These are phyloP conservation scores for Gnatocerus cornutus DNA, from an alignment of 2,888 invertebrate species.

Conservation along the genomic window DNA sequence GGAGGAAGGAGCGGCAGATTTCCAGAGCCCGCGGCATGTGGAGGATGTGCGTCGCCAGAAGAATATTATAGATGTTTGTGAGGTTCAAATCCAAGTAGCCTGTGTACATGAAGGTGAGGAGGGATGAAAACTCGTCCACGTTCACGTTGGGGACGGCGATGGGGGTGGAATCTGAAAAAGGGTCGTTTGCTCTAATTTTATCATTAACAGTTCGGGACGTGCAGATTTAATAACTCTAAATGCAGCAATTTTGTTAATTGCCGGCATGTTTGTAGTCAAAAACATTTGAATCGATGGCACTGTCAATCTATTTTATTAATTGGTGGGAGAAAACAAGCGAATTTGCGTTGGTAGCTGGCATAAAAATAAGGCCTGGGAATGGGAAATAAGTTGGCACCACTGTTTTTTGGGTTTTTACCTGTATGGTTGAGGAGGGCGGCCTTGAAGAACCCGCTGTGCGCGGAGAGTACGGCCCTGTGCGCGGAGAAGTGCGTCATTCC, in stretches of 20 bases:
- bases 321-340: too few relatives aligned
- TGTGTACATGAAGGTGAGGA: conserved; percentile 84
- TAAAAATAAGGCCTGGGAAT: too few relatives aligned
- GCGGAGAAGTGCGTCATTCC: conserved; percentile 79
- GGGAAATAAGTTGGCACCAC: too few relatives aligned
- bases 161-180: conserved; percentile 62
- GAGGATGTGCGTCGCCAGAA: conserved; percentile 81
- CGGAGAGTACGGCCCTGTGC: conserved; percentile 77
- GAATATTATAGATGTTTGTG: conserved; percentile 81
- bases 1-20: conserved; percentile 78
- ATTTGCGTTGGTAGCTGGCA: too few relatives aligned
- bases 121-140: conserved; percentile 78
- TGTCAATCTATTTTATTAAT: too few relatives aligned
- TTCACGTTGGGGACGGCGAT: conserved; percentile 75
- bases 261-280: neutral
- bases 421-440: conserved; percentile 73
- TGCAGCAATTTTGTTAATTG: conserved; percentile 5
- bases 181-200: neutral
- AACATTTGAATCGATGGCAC: neutral
- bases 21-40: conserved; percentile 84
- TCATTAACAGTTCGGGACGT: too few relatives aligned
- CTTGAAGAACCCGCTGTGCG: conserved; percentile 82
- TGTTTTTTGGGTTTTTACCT: conserved; percentile 58
- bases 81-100: conserved; percentile 80
- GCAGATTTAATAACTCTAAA: neutral